A percentile compares a stretch with the other conserved stretches of the same genome.
Conservation (phyloP, 2,113 vertebrate species). For the Astur gentilis region DNA sequence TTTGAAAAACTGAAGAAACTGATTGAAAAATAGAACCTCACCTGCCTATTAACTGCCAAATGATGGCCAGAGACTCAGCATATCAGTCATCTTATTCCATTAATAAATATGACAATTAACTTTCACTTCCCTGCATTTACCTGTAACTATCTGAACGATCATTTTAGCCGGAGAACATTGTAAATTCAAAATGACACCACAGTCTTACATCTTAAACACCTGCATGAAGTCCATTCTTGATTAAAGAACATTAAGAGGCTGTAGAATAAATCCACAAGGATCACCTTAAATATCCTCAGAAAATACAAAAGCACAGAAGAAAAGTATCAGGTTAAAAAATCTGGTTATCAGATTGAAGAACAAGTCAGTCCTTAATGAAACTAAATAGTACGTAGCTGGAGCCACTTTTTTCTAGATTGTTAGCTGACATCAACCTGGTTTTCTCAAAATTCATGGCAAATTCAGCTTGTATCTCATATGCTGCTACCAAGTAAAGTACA, state of each 20-base stretch:
- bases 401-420: not conserved
- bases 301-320: not conserved
- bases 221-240: not conserved
- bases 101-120: not conserved
- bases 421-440: not conserved
- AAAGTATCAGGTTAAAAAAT: not conserved
- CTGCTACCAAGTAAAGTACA: not conserved
- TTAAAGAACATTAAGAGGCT: not conserved
- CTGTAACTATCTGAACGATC: not conserved
- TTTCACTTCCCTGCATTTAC: not conserved
- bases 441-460: not conserved
- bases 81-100: not conserved
- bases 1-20: not conserved
- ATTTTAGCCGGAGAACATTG: not conserved
- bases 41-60: not conserved
- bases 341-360: not conserved
- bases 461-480: not conserved
- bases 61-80: not conserved
- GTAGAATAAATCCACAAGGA: not conserved
- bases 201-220: not conserved
- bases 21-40: not conserved
- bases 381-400: not conserved
- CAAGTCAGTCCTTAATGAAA: not conserved
- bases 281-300: not conserved
- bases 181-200: not conserved